These are phyloP conservation scores for Mimumesa dahlbomi DNA, from an alignment of 2,888 invertebrate species.

Conservation along the genomic window DNA sequence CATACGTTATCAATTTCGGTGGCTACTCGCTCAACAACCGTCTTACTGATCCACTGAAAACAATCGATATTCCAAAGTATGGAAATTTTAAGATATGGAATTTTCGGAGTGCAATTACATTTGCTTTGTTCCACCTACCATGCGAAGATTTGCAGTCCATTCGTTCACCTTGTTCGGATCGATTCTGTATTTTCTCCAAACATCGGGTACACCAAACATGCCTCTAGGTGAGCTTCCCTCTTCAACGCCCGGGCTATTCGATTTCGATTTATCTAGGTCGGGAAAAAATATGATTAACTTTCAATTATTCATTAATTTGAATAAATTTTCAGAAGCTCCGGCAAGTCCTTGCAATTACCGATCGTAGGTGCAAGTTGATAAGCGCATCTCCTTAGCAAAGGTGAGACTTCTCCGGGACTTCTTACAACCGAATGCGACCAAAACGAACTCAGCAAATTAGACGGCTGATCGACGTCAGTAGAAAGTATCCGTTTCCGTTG, in stretches of 20 bases:
- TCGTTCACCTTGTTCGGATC: slow-evolving; percentile 87
- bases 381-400: slow-evolving; percentile 81
- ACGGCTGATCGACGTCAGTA: slow-evolving; percentile 78
- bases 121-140: slow-evolving; percentile 81
- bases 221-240: slow-evolving; percentile 80
- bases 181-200: slow-evolving; percentile 85
- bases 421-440: slow-evolving; percentile 82
- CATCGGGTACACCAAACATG: slow-evolving; percentile 79
- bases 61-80: neutral
- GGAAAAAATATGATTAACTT: slow-evolving; percentile 1
- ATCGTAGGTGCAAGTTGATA: slow-evolving; percentile 83
- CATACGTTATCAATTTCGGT: slow-evolving; percentile 88
- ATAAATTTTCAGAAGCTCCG: too few relatives aligned
- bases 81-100: too few relatives aligned
- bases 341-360: too few relatives aligned
- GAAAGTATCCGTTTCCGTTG: slow-evolving; percentile 71
- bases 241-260: slow-evolving; percentile 79
- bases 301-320: too few relatives aligned
- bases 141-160: slow-evolving; percentile 89
- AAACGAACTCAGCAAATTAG: slow-evolving; percentile 82
- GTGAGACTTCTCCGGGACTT: slow-evolving; percentile 81
- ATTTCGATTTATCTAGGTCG: slow-evolving; percentile 73
- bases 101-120: too few relatives aligned
- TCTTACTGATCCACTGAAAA: slow-evolving; percentile 91
- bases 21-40: slow-evolving; percentile 89